Evolutionary conservation across 1,140 invertebrate species (phyloP), one percentile per base, ranked within the genome.

Genomic region (Ceratina australensis): DNA sequence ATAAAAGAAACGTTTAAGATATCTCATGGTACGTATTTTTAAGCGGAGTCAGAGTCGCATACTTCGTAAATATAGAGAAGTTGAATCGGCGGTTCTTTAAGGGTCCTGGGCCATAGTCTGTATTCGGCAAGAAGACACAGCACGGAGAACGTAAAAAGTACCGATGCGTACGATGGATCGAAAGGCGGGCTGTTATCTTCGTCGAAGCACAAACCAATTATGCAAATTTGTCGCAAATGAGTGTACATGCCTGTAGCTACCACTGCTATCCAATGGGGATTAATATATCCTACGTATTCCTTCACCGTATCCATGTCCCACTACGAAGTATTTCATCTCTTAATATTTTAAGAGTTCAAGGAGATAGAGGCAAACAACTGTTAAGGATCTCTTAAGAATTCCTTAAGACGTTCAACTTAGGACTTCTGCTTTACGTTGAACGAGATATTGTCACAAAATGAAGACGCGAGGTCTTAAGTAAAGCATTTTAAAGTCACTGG

Each of bases 11-110:
- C 7, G 49, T 26, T 13, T 12, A 64, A 60, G 22, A 7, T 49
- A 20, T 18, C 47, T 26, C 56, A 56, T 10, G 3, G 0, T 47
- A 42, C n/a, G 1, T 20, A 59, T 16, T 16, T n/a, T 15, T 0
- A 20, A 0, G 28, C 18, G 49, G 67, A 28, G 16, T 47, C 7
- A 20, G 42, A 24, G 3, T 12, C 12, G 26, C 66, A 84, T 79
- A 92, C 92, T 80, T 92, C 92, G 52, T 92, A 92, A 71, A 92
- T 86, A 33, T 90, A 89, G n/a, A 92, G 67, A 16, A 92, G 80
- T 33, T 89, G 89, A 42, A 89, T 78, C 0, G 91, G 90, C 42
- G 92, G 92, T 61, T 92, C 90, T 82, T 92, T 92, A 0, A 92
- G 78, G 0, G 91, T 91, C 72, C 85, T 80, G 0, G 92, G 92